Percentiles rank a stretch among this genome's conserved stretches.
Conservation (phyloP, 1,140 invertebrate species). For the Hypothenemus hampei region DNA sequence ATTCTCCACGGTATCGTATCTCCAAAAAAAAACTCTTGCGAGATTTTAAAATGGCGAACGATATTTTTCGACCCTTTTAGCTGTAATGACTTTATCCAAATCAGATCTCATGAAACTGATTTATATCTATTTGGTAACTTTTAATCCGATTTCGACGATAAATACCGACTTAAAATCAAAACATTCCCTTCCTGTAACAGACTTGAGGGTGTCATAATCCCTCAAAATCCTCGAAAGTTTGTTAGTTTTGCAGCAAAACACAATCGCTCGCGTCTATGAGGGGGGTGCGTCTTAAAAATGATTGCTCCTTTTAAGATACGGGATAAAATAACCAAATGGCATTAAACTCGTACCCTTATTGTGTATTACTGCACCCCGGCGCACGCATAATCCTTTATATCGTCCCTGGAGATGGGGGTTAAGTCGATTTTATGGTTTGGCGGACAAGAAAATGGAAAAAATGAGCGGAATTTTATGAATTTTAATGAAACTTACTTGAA, state of each 20-base stretch:
- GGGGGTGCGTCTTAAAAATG: constrained; percentile 7
- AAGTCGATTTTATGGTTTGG: constrained; percentile 26
- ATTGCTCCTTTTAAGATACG: constrained; percentile 16
- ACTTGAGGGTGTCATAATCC: constrained; percentile 23
- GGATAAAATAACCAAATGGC: constrained; percentile 13
- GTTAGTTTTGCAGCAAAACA: constrained; percentile 21
- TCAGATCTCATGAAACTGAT: constrained; percentile 5
- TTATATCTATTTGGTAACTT: constrained; percentile 8
- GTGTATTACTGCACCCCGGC: constrained; percentile 11
- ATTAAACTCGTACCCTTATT: constrained; percentile 18
- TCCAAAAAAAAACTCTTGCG: neutral
- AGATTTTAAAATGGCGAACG: constrained; percentile 1
- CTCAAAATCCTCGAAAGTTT: constrained; percentile 13
- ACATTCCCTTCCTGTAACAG: constrained; percentile 8
- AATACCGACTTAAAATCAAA: constrained; percentile 15
- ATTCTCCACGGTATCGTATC: constrained; percentile 6
- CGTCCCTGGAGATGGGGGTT: constrained; percentile 8
- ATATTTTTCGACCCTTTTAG: neutral
- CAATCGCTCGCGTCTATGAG: constrained; percentile 2
- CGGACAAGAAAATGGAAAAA: constrained; percentile 24
- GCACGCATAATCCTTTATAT: constrained; percentile 17
- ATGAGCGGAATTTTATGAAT: constrained; percentile 14
- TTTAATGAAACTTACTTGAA: constrained; percentile 9
- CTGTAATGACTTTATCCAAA: constrained; percentile 5
- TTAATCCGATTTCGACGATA: constrained; percentile 21